Conservation (phyloP, 2,113 vertebrate genomes). For the Apistogramma diplotaenia region DNA sequence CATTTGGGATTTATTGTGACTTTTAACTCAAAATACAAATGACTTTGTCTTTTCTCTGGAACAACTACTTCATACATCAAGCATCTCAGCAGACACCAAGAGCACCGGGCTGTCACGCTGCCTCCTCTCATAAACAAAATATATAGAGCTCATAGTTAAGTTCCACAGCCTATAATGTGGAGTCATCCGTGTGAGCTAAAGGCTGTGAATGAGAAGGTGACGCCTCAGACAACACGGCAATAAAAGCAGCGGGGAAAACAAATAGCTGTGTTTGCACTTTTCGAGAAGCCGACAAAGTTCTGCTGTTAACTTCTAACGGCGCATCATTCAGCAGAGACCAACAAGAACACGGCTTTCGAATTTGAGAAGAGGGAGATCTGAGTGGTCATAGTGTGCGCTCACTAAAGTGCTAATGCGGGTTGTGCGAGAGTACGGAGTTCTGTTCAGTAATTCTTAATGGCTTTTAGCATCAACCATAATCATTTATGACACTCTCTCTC, state of each 20-base stretch:
- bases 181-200: not conserved
- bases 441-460: conserved; percentile 70
- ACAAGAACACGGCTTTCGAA: not conserved
- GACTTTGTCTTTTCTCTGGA: not conserved
- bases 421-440: conserved; percentile 12
- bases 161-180: not conserved
- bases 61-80: not conserved
- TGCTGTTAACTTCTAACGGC: not conserved
- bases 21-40: not conserved
- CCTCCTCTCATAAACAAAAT: conserved; percentile 1
- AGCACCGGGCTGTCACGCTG: not conserved
- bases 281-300: not conserved
- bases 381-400: not conserved
- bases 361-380: conserved; percentile 7
- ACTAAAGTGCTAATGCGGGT: conserved; percentile 37
- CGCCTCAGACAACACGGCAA: not conserved
- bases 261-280: not conserved
- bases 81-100: not conserved
- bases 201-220: not conserved
- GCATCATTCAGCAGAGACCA: not conserved
- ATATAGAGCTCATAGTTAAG: not conserved
- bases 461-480: conserved; percentile 67
- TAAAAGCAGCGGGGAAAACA: not conserved
- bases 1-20: not conserved
- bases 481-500: conserved; percentile 47